phyloP scores from a whole-genome alignment of 2,888 invertebrate genomes.

The Celastrina argiolus region DNA sequence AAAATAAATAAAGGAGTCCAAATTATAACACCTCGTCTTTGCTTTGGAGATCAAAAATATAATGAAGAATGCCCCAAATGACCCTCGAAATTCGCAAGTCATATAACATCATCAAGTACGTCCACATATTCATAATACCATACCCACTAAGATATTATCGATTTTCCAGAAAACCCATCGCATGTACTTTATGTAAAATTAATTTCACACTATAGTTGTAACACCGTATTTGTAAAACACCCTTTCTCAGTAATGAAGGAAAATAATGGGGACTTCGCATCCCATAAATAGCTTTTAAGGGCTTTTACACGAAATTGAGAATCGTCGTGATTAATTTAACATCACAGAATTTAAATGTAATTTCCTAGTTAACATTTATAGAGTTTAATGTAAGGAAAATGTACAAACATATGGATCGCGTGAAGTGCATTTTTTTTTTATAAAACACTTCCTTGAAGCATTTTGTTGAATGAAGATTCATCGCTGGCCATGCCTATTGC shows the following conservation, averaged over 20 bases:
- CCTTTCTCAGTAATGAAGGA: constrained; percentile 50
- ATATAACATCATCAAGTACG: background rate
- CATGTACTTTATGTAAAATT: constrained; percentile 1
- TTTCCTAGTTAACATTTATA: too few relatives aligned
- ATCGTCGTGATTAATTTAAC: background rate
- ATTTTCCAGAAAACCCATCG: constrained; percentile 13
- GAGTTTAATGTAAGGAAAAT: too few relatives aligned
- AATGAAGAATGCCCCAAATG: background rate
- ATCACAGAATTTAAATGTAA: too few relatives aligned
- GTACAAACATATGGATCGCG: too few relatives aligned
- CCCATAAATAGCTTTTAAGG: constrained; percentile 57
- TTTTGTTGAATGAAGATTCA: too few relatives aligned
- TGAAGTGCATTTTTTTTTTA: too few relatives aligned
- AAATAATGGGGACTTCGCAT: constrained; percentile 53
- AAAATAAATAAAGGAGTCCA: too few relatives aligned
- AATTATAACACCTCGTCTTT: too few relatives aligned
- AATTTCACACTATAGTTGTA: constrained; percentile 21
- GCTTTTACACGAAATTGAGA: background rate
- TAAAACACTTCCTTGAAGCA: too few relatives aligned
- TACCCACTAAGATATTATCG: constrained; percentile 22
- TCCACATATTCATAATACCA: constrained; percentile 16
- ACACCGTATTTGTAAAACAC: constrained; percentile 38
- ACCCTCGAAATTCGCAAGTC: constrained; percentile 29
- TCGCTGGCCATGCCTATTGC: too few relatives aligned
- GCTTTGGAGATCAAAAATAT: too few relatives aligned